A percentile compares a stretch with the other conserved stretches of the same genome.
Conservation (phyloP, 1,140 invertebrate genomes). For the Augochlora pura region DNA sequence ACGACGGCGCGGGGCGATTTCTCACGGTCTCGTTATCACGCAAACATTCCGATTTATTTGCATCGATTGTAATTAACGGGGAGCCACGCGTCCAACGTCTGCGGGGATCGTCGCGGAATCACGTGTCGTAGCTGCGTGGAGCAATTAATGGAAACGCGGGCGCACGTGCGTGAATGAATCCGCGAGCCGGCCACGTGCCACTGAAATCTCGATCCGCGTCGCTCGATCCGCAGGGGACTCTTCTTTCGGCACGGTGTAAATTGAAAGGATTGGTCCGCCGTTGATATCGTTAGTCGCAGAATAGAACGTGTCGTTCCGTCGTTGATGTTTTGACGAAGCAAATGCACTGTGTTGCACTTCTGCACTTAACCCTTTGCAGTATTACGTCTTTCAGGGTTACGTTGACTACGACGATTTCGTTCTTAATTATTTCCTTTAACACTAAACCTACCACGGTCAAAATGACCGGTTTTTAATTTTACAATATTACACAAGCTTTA, state of each 20-base stretch:
- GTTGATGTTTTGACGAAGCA: too few relatives aligned
- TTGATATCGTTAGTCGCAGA: too few relatives aligned
- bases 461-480: too few relatives aligned
- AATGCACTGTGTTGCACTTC: too few relatives aligned
- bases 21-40: conserved; percentile 52
- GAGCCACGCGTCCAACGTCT: background rate
- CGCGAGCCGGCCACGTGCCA: conserved; percentile 39
- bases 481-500: too few relatives aligned
- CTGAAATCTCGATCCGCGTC: too few relatives aligned
- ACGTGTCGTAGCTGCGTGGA: conserved; percentile 34
- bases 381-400: too few relatives aligned
- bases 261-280: background rate
- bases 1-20: conserved; percentile 15
- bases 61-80: conserved; percentile 42
- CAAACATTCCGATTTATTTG: conserved; percentile 33
- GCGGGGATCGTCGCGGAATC: conserved; percentile 12
- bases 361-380: too few relatives aligned
- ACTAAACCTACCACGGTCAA: too few relatives aligned
- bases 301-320: too few relatives aligned
- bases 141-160: conserved; percentile 57
- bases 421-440: too few relatives aligned
- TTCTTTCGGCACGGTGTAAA: conserved; percentile 21
- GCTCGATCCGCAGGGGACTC: background rate
- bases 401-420: too few relatives aligned
- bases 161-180: conserved; percentile 56